Conservation (phyloP, 1,140 invertebrate genomes). For the Orius insidiosus region DNA sequence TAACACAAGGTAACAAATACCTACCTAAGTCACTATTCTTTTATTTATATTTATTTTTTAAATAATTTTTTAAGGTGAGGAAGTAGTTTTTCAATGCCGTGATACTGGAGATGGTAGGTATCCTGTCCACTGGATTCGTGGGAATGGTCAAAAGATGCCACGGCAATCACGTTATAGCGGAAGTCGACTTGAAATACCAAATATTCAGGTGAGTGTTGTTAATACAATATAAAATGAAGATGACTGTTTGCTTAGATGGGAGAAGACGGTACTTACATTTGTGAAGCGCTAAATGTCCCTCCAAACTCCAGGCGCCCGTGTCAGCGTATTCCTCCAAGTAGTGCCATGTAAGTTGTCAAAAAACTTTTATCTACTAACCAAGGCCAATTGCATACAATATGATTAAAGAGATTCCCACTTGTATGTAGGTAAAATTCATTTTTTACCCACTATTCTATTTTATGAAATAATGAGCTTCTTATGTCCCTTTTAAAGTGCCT, state of each 20-base stretch:
- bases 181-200: constrained; percentile 59
- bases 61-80: constrained; percentile 45
- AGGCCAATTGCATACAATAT: no score
- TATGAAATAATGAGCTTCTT: no score
- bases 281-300: constrained; percentile 54
- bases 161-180: constrained; percentile 50
- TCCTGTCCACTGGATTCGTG: constrained; percentile 55
- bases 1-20: no score
- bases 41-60: constrained; percentile 1
- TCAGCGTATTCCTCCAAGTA: constrained; percentile 47
- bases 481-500: no score
- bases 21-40: no score
- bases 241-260: constrained; percentile 31
- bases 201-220: constrained; percentile 41
- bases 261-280: constrained; percentile 63
- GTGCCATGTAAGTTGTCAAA: constrained; percentile 46
- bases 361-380: no score
- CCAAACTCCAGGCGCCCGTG: constrained; percentile 31
- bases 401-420: no score
- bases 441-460: no score
- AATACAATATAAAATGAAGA: background rate
- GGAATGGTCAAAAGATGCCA: constrained; percentile 49
- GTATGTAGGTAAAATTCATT: no score
- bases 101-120: constrained; percentile 65
- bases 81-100: constrained; percentile 80